phyloP scores from a whole-genome alignment of 2,797 vertebrate genomes.

The Semotilus atromaculatus region DNA sequence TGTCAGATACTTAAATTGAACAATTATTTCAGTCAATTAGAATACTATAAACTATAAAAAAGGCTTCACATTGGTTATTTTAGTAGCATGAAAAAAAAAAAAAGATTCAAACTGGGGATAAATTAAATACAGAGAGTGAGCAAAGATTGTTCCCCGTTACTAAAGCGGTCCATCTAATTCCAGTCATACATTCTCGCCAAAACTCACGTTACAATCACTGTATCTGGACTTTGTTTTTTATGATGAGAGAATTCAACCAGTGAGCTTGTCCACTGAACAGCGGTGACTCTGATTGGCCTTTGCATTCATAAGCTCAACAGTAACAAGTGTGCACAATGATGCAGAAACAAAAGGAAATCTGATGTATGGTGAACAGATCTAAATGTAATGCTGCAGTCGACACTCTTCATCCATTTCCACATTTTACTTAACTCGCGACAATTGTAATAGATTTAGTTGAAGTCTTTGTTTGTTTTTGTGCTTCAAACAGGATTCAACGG shows the following conservation, averaged over 20 bases:
- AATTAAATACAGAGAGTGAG: not conserved
- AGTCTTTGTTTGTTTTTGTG: too few relatives aligned
- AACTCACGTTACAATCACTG: not conserved
- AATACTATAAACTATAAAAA: not conserved
- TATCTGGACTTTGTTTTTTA: not conserved
- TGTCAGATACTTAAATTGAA: too few relatives aligned
- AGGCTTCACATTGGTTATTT: not conserved
- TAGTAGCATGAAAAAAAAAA: not conserved
- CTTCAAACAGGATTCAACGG: not conserved
- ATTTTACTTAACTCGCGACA: not conserved
- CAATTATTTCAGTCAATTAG: not conserved
- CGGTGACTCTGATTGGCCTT: not conserved
- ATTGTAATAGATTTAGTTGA: not conserved
- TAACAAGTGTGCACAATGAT: not conserved
- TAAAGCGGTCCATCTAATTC: not conserved
- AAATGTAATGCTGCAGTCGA: not conserved
- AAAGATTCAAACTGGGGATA: not conserved
- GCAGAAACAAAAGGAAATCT: not conserved
- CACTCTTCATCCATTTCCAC: not conserved
- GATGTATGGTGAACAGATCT: not conserved
- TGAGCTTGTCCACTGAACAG: not conserved
- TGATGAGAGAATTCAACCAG: not conserved
- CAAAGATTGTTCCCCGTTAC: not conserved
- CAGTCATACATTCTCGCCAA: not conserved
- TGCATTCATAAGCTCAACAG: not conserved